Conservation (phyloP, 2,888 invertebrate genomes). For the Patella depressa region DNA sequence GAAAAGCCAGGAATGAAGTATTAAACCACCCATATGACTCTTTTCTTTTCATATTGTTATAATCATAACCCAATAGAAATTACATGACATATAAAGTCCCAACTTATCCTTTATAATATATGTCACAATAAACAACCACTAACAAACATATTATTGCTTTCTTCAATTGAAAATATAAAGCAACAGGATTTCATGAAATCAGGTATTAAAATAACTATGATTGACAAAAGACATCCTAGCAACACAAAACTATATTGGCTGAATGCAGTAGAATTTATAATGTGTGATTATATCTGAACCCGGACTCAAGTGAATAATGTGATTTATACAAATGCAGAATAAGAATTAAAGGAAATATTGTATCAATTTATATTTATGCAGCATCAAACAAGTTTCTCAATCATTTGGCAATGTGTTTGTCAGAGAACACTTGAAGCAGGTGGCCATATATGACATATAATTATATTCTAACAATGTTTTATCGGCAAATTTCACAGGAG, state of each 20-base stretch:
- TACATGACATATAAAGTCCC: no score
- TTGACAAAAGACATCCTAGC: conserved; percentile 22
- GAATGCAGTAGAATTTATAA: conserved; percentile 23
- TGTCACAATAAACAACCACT: neutral
- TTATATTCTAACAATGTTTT: neutral
- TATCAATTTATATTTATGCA: neutral
- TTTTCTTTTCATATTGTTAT: no score
- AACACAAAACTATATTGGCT: conserved; percentile 22
- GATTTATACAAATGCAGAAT: conserved; percentile 8
- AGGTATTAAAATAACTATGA: conserved; percentile 23
- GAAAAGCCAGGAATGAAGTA: no score
- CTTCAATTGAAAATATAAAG: conserved; percentile 19
- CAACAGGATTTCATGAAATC: conserved; percentile 17
- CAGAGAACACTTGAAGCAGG: no score
- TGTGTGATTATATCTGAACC: conserved; percentile 7
- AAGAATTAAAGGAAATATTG: conserved; percentile 6
- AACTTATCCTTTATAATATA: no score
- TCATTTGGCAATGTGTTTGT: no score
- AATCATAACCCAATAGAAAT: no score
- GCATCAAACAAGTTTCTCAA: no score
- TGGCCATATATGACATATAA: conserved; percentile 3
- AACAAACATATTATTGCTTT: conserved; percentile 22
- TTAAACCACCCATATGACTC: no score
- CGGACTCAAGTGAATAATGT: neutral
- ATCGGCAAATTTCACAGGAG: neutral